Percentiles rank a stretch among this genome's conserved stretches.
Evolutionary conservation across 1,140 invertebrate species (phyloP).

Genomic region (Anastrepha obliqua): DNA sequence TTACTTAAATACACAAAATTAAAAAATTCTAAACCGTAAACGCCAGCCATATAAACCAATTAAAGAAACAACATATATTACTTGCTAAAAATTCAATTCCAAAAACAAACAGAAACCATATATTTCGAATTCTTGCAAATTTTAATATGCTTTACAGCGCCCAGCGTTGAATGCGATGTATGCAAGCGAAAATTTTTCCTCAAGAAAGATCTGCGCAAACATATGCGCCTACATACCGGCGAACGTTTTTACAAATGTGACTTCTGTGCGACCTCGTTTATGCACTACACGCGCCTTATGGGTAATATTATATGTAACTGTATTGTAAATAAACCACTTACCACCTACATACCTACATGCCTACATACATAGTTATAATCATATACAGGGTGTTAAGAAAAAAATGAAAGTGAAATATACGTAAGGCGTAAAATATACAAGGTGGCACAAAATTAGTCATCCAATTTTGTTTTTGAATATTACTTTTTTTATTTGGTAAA

Average conservation of each 20-base stretch:
- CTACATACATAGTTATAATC: not conserved
- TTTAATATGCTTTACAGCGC: conserved; percentile 63
- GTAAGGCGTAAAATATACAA: too few species aligned
- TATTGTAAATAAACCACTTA: not conserved
- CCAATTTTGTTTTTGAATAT: too few species aligned
- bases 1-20: too few species aligned
- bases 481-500: too few species aligned
- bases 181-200: conserved; percentile 77
- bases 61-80: too few species aligned
- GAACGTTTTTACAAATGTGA: conserved; percentile 78
- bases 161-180: conserved; percentile 74
- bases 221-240: conserved; percentile 77
- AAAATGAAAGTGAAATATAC: too few species aligned
- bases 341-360: not conserved
- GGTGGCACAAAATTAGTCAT: too few species aligned
- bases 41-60: too few species aligned
- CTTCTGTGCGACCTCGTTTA: conserved; percentile 77
- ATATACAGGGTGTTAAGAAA: too few species aligned
- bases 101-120: not conserved
- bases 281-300: conserved; percentile 75
- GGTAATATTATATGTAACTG: conserved; percentile 62
- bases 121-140: conserved; percentile 34
- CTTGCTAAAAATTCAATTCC: not conserved
- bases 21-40: too few species aligned
- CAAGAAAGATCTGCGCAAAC: conserved; percentile 76